Percentiles rank a stretch among this genome's conserved stretches.
These are phyloP conservation scores for Metacarcinus magister DNA, from an alignment of 2,888 invertebrate species.

Conservation along the genomic window DNA sequence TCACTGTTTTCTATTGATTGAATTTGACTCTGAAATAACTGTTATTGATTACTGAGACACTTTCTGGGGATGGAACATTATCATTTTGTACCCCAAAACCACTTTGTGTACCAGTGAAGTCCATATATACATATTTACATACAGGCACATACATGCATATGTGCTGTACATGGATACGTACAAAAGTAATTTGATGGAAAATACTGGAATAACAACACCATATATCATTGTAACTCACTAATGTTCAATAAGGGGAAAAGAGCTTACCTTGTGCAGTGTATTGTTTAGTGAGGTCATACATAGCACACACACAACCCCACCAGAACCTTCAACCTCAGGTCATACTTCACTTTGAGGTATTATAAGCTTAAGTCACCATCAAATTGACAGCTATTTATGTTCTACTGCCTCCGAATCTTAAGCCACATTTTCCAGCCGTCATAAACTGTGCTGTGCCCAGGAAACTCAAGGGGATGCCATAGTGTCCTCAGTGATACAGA, in stretches of 20 bases:
- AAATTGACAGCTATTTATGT: background rate
- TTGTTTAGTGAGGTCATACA: no score
- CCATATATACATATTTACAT: background rate
- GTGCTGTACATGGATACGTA: background rate
- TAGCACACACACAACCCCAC: background rate
- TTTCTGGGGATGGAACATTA: conserved; percentile 1
- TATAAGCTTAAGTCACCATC: background rate
- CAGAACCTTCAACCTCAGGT: background rate
- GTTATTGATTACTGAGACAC: background rate
- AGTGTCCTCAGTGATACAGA: background rate
- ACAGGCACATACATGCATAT: background rate
- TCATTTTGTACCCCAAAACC: background rate
- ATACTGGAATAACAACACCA: background rate
- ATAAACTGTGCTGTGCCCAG: background rate
- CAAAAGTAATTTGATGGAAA: background rate
- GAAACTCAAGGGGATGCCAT: background rate
- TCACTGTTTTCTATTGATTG: background rate
- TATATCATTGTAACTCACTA: background rate
- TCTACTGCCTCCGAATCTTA: background rate
- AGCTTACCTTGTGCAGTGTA: background rate
- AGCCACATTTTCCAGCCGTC: background rate
- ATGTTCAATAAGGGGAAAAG: background rate
- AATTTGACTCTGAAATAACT: background rate
- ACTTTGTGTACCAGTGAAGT: background rate
- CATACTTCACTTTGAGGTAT: background rate